Percentiles rank a stretch among this genome's conserved stretches.
phyloP scores from a whole-genome alignment of 1,140 invertebrate species.

The Hycleus cichorii region DNA sequence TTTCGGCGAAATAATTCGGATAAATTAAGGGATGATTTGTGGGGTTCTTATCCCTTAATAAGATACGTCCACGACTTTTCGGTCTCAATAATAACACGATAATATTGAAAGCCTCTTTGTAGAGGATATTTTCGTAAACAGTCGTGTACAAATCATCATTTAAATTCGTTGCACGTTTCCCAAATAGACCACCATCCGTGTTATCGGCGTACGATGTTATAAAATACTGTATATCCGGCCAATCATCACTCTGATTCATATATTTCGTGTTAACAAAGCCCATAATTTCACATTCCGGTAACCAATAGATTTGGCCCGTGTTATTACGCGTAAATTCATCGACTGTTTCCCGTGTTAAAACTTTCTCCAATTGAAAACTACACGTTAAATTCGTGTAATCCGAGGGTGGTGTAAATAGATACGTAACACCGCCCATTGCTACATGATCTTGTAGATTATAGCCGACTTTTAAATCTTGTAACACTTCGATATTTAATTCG shows the following conservation, averaged over 20 bases:
- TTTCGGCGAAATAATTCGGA: constrained; percentile 68
- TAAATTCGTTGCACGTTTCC: constrained; percentile 58
- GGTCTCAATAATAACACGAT: constrained; percentile 67
- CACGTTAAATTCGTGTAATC: constrained; percentile 44
- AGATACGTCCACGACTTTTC: constrained; percentile 62
- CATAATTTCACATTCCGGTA: constrained; percentile 62
- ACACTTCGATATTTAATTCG: constrained; percentile 48
- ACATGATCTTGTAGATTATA: constrained; percentile 73
- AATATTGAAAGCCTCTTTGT: constrained; percentile 57
- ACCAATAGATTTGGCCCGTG: constrained; percentile 56
- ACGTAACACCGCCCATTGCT: constrained; percentile 49
- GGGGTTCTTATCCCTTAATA: constrained; percentile 60
- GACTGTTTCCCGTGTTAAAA: constrained; percentile 46
- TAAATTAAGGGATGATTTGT: constrained; percentile 64
- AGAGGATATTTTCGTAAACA: constrained; percentile 61
- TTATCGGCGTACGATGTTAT: constrained; percentile 62
- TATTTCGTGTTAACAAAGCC: constrained; percentile 70
- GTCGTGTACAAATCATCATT: constrained; percentile 57
- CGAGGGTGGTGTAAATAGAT: constrained; percentile 42
- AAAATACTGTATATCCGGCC: constrained; percentile 73
- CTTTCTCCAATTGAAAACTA: constrained; percentile 53
- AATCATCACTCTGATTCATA: constrained; percentile 53
- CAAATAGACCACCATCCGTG: constrained; percentile 66
- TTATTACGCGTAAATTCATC: constrained; percentile 49
- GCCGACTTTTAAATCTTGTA: constrained; percentile 63